Evolutionary conservation across 1,140 invertebrate genomes (phyloP), one percentile per base, ranked within the genome.

Genomic region (Orussus abietinus): DNA sequence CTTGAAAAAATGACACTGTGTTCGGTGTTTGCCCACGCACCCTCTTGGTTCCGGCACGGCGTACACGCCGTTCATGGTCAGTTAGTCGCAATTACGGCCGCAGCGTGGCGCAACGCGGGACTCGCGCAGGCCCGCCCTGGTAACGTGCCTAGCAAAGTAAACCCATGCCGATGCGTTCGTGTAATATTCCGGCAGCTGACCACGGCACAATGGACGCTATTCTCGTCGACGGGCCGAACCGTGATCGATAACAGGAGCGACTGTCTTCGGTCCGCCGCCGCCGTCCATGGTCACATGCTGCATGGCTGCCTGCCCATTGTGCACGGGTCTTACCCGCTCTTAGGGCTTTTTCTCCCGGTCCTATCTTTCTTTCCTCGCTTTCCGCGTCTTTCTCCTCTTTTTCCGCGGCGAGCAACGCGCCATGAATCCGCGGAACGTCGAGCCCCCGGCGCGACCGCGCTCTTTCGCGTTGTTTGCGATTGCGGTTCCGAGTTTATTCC

Each of bases 131-230:
- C n/a, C n/a, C n/a, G n/a, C n/a, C n/a, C n/a, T n/a, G n/a, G n/a
- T n/a, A n/a, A n/a, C n/a, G n/a, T n/a, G n/a, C n/a, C n/a, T n/a
- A n/a, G n/a, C n/a, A n/a, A n/a, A n/a, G n/a, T n/a, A n/a, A n/a
- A n/a, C n/a, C n/a, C n/a, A n/a, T n/a, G n/a, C n/a, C n/a, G n/a
- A n/a, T n/a, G n/a, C n/a, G n/a, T n/a, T n/a, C n/a, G n/a, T n/a
- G 34, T 47, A 47, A 56, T 56, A 56, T 56, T 55, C 54, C 26
- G 32, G 14, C 45, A 29, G 44, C 40, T 49, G 39, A 40, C 38
- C 38, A 38, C 36, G 32, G 37, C 40, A 52, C 51, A 53, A 51
- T 42, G 35, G 42, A 45, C 46, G 34, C 30, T 53, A 53, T 45
- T 20, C 30, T 21, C 9, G 12, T 10, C 29, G 19, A 11, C 34